Percentiles rank a stretch among this genome's conserved stretches.
These are phyloP conservation scores for Porites australiensis DNA, from an alignment of 64 coral and sea anemone species.

Conservation along the genomic window DNA sequence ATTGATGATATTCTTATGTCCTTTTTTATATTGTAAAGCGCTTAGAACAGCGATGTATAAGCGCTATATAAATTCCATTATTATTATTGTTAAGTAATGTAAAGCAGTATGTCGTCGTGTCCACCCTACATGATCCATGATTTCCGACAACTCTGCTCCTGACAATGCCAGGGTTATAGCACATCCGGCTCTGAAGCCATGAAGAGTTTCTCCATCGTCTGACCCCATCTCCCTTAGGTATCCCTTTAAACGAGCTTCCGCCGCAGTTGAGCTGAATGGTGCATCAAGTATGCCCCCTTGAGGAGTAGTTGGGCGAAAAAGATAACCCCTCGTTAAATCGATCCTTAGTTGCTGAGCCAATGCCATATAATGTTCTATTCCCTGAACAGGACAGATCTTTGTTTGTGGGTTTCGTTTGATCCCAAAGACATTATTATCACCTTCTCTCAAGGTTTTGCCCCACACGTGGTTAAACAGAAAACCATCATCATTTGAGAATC, in stretches of 20 bases:
- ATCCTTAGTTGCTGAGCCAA: neutral
- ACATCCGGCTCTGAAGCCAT: conserved; percentile 2
- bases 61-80: too few species aligned
- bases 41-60: too few species aligned
- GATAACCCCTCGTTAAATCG: neutral
- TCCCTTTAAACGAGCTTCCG: neutral
- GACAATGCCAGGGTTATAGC: neutral
- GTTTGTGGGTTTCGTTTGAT: too few species aligned
- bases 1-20: too few species aligned
- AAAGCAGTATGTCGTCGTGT: neutral
- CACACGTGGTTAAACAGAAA: too few species aligned
- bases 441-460: too few species aligned
- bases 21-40: too few species aligned
- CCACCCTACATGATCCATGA: conserved; percentile 26
- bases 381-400: too few species aligned
- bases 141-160: neutral
- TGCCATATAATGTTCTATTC: too few species aligned
- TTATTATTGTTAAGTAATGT: neutral
- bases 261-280: neutral
- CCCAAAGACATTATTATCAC: too few species aligned
- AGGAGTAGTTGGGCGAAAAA: conserved; percentile 12
- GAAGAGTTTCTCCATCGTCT: neutral
- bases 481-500: too few species aligned
- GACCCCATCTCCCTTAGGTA: neutral
- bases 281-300: neutral